Evolutionary conservation across 1,140 invertebrate genomes (phyloP), one percentile per base, ranked within the genome.

Genomic region (Trachymyrmex cornetzi): DNA sequence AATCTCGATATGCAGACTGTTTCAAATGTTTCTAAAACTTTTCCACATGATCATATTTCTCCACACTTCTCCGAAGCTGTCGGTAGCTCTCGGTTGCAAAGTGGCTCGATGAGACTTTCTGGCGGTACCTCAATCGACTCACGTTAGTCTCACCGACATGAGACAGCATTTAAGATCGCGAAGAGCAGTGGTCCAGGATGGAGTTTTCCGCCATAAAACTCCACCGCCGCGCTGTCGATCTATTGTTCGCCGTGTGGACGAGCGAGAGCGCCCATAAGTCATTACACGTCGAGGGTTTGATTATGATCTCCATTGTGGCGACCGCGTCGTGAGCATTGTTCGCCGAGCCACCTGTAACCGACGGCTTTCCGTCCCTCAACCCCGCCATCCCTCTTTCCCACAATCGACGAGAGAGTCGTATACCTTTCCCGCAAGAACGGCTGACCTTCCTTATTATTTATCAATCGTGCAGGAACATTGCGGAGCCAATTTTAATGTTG

Each of bases 271-370:
- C 59, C 92, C 84, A 93, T 93, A 93, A 93, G 92, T 93, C 93
- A 93, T 93, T 93, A 92, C 89, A 92, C 91, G 93, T 93, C 93
- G 91, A 87, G 90, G 85, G 61, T 82, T 93, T 92, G 93, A 93
- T 93, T 93, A 93, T 93, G 92, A 93, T 93, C 93, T 93, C 92
- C 88, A 93, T 93, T 93, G 92, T 93, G 90, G 80, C 80, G 74
- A 90, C 92, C 90, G 87, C 80, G 89, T 92, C 91, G 93, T 91
- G 92, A 92, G 91, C 92, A 93, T 93, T 93, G 93, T 93, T 93
- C 92, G 82, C 59, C 74, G 80, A 87, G 75, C 88, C 85, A 90
- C 89, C 89, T 90, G 89, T 90, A 90, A 53, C 77, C 66, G 61
- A 67, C 71, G 38, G 5, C 5, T 74, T 50, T 24, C 55, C 34